Base-by-base conservation (phyloP, 2,797 vertebrate species). In the Gymnocypris eckloni region DNA sequence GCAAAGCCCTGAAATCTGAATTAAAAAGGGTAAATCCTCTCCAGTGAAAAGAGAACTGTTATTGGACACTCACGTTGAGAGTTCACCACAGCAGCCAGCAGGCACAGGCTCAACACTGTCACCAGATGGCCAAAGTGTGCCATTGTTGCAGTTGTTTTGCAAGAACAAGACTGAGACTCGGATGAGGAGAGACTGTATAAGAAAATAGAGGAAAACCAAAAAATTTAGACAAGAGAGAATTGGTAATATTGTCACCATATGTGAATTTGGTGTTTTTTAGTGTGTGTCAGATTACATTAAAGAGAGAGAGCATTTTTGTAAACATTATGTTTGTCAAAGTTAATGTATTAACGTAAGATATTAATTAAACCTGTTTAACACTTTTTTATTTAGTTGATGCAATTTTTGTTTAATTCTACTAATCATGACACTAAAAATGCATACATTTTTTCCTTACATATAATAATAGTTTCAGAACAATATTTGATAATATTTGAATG, bases 51-150 rank as follows among this genome's bases (percentile, higher is more conserved):
- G 28, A 22, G 9, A 33, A 8, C 39, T 37, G 22, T 33, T 45
- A 90, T 85, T 88, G 78, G 89, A 88, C 39, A 52, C 89, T 83
- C 22, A 72, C 79, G 22, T 50, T 87, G 71, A 22, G 59, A 56
- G 4, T 87, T 54, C 22, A 71, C 71, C 52, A 48, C 22, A 43
- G 45, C 69, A 6, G 82, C 48, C 11, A 87, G 70, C 22, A 43
- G 91, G 89, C 86, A 79, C 45, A 84, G 54, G 81, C 85, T 41
- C 93, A 95, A 91, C 76, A 89, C 89, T 88, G 92, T 91, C 93
- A 86, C 86, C 94, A 90, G 73, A 67, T 88, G 94, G 88, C 78
- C 6, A 6, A 0, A 6, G 22, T 16, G 16, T 50, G 75, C 79
- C 82, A 90, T 91, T 90, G 81, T 81, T 84, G 66, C n/a, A 78